Conservation (phyloP, 2,113 vertebrate genomes). For the Nothocercus julius region DNA sequence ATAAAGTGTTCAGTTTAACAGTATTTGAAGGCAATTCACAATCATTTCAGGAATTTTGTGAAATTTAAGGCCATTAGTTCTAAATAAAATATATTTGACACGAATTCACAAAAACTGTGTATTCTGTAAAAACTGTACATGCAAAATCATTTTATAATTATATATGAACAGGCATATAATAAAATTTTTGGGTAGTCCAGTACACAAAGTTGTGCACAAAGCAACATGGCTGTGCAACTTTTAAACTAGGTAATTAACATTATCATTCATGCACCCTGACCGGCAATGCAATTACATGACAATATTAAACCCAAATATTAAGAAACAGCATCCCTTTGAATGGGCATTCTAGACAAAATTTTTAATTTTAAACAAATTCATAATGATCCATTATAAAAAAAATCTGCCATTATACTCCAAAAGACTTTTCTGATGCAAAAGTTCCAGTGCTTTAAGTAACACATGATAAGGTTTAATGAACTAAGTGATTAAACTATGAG, state of each 20-base stretch:
- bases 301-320: constrained; percentile 64
- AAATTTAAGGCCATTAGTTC: constrained; percentile 99
- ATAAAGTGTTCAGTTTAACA: constrained; percentile 72
- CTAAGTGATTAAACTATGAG: constrained; percentile 36
- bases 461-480: constrained; percentile 30
- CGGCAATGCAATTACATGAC: constrained; percentile 67
- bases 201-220: constrained; percentile 90
- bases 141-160: constrained; percentile 89
- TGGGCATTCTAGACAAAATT: constrained; percentile 71
- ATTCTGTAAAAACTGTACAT: constrained; percentile 95
- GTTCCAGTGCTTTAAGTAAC: constrained; percentile 60
- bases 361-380: constrained; percentile 26
- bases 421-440: constrained; percentile 46
- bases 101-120: constrained; percentile 88
- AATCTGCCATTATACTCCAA: constrained; percentile 17
- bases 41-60: constrained; percentile 89
- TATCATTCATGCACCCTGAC: constrained; percentile 72
- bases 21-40: constrained; percentile 92
- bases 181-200: constrained; percentile 83
- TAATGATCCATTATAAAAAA: constrained; percentile 48
- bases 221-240: constrained; percentile 76
- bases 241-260: constrained; percentile 72
- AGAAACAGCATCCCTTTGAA: constrained; percentile 79
- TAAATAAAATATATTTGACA: constrained; percentile 82
- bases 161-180: constrained; percentile 86